Base-by-base conservation (phyloP, 64 coral and sea anemone species). In the Pachyseris speciosa region DNA sequence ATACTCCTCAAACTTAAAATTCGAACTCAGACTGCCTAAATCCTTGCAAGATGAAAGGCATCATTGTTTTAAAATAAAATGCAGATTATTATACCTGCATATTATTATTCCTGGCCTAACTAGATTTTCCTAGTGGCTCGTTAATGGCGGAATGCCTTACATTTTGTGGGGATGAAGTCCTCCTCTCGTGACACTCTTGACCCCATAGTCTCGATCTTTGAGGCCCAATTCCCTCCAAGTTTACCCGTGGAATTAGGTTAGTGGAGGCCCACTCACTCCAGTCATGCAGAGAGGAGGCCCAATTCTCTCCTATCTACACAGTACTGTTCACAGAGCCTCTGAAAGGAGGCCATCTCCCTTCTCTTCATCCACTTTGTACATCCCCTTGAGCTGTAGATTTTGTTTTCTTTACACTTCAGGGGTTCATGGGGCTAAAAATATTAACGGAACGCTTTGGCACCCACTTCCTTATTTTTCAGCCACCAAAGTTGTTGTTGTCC, bases 151-250 rank as follows among this genome's bases (percentile, higher is more conserved):
- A 55, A 55, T 55, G 51, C 51, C 22, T 11, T 55, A 2, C 51
- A 3, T 55, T 55, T 20, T 55, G 51, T 72, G 69, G 34, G 69
- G 36, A 72, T 72, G 37, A 72, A 72, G 69, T 72, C 36, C 69
- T 72, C 37, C 69, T 72, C 69, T 43, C 69, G 69, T 43, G 36
- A 72, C 69, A 72, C 69, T 72, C 38, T 72, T 72, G 69, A 34
- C 37, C 69, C 34, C 69, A 68, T 68, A 16, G 65, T 34, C 65
- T 68, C 38, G 69, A 42, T 44, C 42, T 42, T 43, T 19, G 69
- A 28, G 25, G 60, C 5, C 22, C n/a, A 64, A 64, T n/a, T 64
- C 60, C 60, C 60, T 64, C n/a, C 60, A 64, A 20, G 11, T 22
- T 58, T 20, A 19, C 3, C 10, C 53, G 7, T 48, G 7, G 44